Evolutionary conservation across 1,140 invertebrate genomes (phyloP).

Genomic region (Pachyrhynchus sulphureomaculatus): DNA sequence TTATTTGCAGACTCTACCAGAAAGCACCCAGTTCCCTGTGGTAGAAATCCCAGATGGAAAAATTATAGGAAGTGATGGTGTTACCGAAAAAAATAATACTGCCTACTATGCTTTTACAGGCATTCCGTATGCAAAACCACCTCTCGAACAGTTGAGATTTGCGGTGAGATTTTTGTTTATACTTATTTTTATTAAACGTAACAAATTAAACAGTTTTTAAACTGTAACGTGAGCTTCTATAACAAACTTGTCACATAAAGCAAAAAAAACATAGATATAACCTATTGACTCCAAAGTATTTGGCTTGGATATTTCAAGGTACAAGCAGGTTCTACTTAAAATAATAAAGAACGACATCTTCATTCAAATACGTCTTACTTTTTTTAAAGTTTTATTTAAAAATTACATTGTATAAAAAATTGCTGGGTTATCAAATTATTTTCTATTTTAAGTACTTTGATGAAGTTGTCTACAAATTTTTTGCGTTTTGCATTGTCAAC

Average conservation of each 20-base stretch:
- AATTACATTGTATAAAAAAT: too few species aligned
- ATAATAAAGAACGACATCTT: too few species aligned
- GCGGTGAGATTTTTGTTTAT: slow-evolving; percentile 37
- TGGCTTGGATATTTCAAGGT: neutral
- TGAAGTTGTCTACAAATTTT: too few species aligned
- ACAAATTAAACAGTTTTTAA: neutral
- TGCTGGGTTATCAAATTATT: too few species aligned
- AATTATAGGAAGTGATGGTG: slow-evolving; percentile 9
- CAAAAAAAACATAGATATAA: neutral
- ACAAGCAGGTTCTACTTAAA: too few species aligned
- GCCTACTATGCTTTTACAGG: slow-evolving; percentile 62
- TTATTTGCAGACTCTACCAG: slow-evolving; percentile 14
- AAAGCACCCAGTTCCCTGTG: neutral
- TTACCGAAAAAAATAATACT: neutral
- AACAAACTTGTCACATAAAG: neutral
- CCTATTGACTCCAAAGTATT: neutral
- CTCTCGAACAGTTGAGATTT: slow-evolving; percentile 62
- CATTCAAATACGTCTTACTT: too few species aligned
- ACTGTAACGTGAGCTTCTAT: neutral
- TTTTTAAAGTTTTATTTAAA: too few species aligned
- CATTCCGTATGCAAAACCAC: slow-evolving; percentile 69
- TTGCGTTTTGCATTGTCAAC: too few species aligned
- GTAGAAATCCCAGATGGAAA: slow-evolving; percentile 21
- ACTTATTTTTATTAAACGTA: neutral
- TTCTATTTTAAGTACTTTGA: too few species aligned